These are phyloP conservation scores for Scrobipalpa atriplicella DNA, from an alignment of 2,888 invertebrate species.

Conservation along the genomic window DNA sequence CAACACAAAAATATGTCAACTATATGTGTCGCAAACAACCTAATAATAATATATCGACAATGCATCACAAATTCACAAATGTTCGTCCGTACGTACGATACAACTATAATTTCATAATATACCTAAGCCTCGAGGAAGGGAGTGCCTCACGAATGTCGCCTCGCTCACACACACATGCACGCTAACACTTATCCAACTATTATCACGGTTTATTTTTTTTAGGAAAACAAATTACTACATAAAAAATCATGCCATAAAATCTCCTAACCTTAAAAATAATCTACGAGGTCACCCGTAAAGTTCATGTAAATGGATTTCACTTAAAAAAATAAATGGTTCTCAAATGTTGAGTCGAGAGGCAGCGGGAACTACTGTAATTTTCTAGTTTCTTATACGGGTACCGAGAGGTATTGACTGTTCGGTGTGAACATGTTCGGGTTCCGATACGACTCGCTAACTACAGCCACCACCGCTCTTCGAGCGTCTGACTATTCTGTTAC, in stretches of 20 bases:
- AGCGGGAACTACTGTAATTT: constrained; percentile 53
- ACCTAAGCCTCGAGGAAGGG: constrained; percentile 72
- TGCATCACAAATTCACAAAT: constrained; percentile 56
- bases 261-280: constrained; percentile 80
- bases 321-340: constrained; percentile 65
- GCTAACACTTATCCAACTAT: constrained; percentile 77
- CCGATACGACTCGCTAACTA: not conserved
- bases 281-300: constrained; percentile 72
- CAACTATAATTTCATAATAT: constrained; percentile 53
- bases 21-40: constrained; percentile 56
- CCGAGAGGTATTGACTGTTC: constrained; percentile 42
- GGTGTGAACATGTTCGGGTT: not conserved
- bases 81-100: constrained; percentile 59
- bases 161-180: constrained; percentile 65
- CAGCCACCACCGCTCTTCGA: not conserved
- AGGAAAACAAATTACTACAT: constrained; percentile 71
- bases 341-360: constrained; percentile 54
- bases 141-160: constrained; percentile 77
- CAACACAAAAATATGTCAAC: constrained; percentile 59
- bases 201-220: constrained; percentile 79
- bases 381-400: constrained; percentile 48
- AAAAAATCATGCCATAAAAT: constrained; percentile 73
- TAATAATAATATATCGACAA: constrained; percentile 63
- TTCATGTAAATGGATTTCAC: constrained; percentile 69
- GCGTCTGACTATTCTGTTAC: not conserved